These are phyloP conservation scores for Crotalus tigris DNA, from an alignment of 2,113 vertebrate genomes.

Conservation along the genomic window DNA sequence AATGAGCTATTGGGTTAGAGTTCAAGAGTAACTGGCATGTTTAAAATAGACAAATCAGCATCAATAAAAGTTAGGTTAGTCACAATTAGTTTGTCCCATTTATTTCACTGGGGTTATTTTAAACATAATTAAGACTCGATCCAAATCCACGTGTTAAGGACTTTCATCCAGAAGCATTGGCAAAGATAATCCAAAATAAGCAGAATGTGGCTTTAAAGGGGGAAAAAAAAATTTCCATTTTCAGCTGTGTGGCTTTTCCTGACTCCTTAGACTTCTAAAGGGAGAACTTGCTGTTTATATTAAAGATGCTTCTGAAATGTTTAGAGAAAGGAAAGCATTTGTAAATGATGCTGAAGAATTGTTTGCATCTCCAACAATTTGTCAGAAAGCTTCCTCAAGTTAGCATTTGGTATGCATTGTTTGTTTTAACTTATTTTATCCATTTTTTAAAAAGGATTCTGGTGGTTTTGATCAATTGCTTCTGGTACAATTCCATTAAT, in stretches of 20 bases:
- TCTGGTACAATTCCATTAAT: neutral
- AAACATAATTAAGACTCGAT: neutral
- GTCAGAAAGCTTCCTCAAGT: conserved; percentile 16
- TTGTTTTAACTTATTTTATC: conserved; percentile 20
- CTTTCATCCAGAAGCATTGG: neutral
- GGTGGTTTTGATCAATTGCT: neutral
- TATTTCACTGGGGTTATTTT: neutral
- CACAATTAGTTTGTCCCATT: neutral
- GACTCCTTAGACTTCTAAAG: conserved; percentile 47
- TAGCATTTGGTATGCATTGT: neutral
- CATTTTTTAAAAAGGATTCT: rapidly evolving
- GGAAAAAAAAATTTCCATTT: conserved; percentile 31
- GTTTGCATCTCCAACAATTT: conserved; percentile 40
- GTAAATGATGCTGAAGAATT: conserved; percentile 46
- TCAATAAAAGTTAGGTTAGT: neutral
- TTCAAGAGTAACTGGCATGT: neutral
- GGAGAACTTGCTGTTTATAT: conserved; percentile 49
- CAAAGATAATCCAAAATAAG: neutral
- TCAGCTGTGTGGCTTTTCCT: conserved; percentile 51
- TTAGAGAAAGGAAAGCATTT: conserved; percentile 60
- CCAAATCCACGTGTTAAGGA: neutral
- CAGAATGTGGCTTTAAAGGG: conserved; percentile 45
- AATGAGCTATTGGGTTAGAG: neutral
- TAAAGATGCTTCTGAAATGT: conserved; percentile 58
- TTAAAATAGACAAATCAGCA: neutral